Evolutionary conservation across 2,797 vertebrate genomes (phyloP), one percentile per base, ranked within the genome.

Genomic region (Cetoscarus ocellatus): DNA sequence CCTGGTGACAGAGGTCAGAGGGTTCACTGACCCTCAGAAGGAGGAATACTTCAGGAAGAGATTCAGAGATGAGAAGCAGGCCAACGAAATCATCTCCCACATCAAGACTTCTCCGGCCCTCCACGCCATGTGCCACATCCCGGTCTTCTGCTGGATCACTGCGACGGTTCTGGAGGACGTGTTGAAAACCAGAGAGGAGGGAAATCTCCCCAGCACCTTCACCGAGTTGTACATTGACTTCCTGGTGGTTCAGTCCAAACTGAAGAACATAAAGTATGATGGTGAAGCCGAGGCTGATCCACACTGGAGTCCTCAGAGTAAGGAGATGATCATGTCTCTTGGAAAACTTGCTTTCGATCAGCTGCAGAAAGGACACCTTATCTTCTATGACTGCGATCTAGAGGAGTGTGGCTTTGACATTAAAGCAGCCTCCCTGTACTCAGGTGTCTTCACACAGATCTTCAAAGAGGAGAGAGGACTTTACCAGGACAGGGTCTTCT

Each of bases 71-170:
- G n/a, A 70, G 50, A 13, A 80, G 9, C 19, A 68, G 52, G 38
- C 34, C 18, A 7, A 1, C 1, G 70, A 0, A 5, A 57, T 83
- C 40, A 51, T 81, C 44, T 61, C 70, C 34, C 69, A 82, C 51
- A 70, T 86, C 59, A 82, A 76, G 3, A 34, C 3, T 0, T 77
- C 67, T 6, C 19, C 1, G 57, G 82, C 14, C 61, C 47, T 87
- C 6, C 63, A 76, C 69, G 80, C 73, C 71, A 85, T 87, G 82
- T 85, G 85, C 27, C 82, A 79, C 61, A 81, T 87, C 48, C 82
- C 83, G 1, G 49, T 83, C 40, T 87, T 87, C 78, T 82, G 83
- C 59, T 87, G 80, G 73, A 80, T 84, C 79, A 53, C 72, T 67
- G 79, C 79, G 10, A 61, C 1, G 49, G 79, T 84, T 58, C 51